phyloP scores from a whole-genome alignment of 2,113 vertebrate genomes.

The Mystacornis crossleyi region DNA sequence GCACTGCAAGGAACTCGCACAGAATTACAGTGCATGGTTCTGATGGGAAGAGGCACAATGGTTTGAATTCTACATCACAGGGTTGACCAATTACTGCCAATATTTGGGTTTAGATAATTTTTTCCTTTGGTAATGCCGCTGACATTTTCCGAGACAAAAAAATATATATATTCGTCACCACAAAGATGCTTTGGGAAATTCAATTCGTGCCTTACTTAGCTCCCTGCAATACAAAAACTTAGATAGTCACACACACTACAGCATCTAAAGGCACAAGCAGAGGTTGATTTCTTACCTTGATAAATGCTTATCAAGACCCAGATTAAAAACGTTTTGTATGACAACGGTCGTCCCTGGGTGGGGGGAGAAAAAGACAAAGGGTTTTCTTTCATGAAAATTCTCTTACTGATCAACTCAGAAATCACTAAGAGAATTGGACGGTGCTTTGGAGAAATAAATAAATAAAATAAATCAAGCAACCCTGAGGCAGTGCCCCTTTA shows the following conservation, averaged over 20 bases:
- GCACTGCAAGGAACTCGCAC: not conserved
- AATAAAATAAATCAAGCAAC: not conserved
- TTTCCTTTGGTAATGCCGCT: not conserved
- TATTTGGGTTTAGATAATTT: not conserved
- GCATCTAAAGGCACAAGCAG: not conserved
- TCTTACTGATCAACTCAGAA: not conserved
- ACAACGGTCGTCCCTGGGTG: slow-evolving; percentile 88
- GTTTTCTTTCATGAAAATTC: not conserved
- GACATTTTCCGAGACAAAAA: not conserved
- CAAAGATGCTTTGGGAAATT: not conserved
- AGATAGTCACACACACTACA: not conserved
- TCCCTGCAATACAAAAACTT: not conserved
- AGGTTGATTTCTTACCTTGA: slow-evolving; percentile 85
- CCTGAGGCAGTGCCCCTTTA: not conserved
- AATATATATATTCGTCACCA: not conserved
- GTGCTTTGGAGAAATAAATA: not conserved
- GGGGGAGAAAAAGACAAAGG: not conserved
- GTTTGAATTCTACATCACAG: not conserved
- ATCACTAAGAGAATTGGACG: not conserved
- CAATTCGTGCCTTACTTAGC: not conserved
- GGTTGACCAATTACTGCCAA: not conserved
- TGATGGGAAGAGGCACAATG: not conserved
- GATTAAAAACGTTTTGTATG: slow-evolving; percentile 96
- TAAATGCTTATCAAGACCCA: slow-evolving; percentile 99
- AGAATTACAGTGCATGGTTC: not conserved